Percentiles rank a stretch among this genome's conserved stretches.
Conservation (phyloP, 2,797 vertebrate genomes). For the Hylomyscus alleni region DNA sequence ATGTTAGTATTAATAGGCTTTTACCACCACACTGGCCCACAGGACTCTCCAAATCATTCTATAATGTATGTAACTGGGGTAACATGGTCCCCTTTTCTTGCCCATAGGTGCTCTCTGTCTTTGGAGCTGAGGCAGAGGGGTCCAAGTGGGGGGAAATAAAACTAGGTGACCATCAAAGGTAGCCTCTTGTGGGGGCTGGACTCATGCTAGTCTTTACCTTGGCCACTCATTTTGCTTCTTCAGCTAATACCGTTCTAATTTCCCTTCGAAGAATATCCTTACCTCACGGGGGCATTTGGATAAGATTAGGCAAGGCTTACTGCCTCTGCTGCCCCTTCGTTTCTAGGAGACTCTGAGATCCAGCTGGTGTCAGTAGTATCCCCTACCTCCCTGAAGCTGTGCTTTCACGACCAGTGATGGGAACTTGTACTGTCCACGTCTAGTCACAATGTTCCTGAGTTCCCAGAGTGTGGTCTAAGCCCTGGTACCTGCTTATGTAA, state of each 20-base stretch:
- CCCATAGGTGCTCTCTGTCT: background rate
- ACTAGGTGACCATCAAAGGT: accelerated
- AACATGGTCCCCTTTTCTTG: constrained; percentile 64
- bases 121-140: background rate
- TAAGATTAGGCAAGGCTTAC: background rate
- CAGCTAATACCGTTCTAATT: background rate
- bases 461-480: background rate
- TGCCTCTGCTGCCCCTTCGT: background rate
- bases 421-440: background rate
- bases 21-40: background rate
- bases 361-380: background rate
- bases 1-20: background rate
- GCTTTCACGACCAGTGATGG: background rate
- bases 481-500: background rate
- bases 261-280: background rate
- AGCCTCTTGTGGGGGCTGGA: background rate
- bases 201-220: background rate
- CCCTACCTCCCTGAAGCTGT: background rate
- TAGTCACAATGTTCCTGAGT: background rate
- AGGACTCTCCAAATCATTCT: constrained; percentile 69
- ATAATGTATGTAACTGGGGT: constrained; percentile 66
- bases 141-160: background rate
- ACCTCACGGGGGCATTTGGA: background rate
- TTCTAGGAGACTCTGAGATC: background rate
- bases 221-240: background rate